phyloP scores from a whole-genome alignment of 2,797 vertebrate species.

The Limosa lapponica region DNA sequence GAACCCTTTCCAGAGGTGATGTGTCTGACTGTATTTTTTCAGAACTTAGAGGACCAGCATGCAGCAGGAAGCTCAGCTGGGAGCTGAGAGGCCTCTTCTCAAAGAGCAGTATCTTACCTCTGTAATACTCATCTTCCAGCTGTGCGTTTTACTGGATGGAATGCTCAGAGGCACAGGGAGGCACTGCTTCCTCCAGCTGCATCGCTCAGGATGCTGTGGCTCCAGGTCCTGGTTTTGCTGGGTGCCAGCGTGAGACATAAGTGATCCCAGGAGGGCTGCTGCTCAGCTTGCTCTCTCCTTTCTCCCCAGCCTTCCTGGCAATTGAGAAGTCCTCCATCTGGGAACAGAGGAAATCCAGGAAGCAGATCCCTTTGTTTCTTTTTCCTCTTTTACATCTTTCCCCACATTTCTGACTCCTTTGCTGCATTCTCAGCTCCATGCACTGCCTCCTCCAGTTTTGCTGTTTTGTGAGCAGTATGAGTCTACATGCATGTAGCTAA shows the following conservation, averaged over 20 bases:
- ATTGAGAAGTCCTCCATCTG: fast-evolving
- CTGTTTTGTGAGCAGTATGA: not conserved
- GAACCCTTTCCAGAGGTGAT: not conserved
- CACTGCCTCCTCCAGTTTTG: not conserved
- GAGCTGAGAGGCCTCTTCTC: not conserved
- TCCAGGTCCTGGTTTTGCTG: not conserved
- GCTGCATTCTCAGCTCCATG: not conserved
- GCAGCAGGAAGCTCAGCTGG: not conserved
- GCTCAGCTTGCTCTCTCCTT: not conserved
- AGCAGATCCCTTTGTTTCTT: not conserved
- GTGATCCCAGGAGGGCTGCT: fast-evolving
- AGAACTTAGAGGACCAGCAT: not conserved
- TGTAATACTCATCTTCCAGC: fast-evolving
- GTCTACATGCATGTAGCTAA: not conserved
- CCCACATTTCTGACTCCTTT: not conserved
- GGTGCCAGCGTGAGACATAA: not conserved
- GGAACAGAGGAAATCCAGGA: not conserved
- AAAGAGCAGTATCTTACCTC: not conserved
- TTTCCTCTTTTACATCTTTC: not conserved
- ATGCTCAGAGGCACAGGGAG: not conserved
- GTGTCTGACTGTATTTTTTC: not conserved
- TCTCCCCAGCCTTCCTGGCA: not conserved
- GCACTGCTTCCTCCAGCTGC: not conserved
- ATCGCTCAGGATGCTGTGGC: fast-evolving
- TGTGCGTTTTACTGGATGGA: not conserved